phyloP scores from a whole-genome alignment of 2,113 vertebrate genomes.

The Rana temporaria region DNA sequence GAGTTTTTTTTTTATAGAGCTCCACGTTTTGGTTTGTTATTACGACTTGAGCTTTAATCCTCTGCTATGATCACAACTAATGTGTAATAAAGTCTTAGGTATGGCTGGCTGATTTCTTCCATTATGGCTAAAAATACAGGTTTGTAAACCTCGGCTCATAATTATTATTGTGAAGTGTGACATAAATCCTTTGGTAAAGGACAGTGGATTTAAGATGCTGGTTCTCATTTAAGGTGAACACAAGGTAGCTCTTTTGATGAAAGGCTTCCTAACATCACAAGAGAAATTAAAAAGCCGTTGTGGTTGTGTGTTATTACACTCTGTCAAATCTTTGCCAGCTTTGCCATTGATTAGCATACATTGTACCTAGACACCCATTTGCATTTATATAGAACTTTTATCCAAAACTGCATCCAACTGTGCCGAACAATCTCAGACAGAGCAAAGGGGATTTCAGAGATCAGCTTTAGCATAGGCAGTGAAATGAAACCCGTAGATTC shows the following conservation, averaged over 20 bases:
- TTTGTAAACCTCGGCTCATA: not conserved
- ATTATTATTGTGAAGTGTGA: not conserved
- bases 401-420: constrained; percentile 52
- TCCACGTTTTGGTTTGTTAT: not conserved
- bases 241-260: constrained; percentile 24
- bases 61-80: not conserved
- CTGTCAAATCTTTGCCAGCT: constrained; percentile 47
- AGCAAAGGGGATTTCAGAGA: constrained; percentile 50
- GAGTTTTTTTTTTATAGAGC: too few species aligned
- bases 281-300: constrained; percentile 49
- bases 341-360: constrained; percentile 56
- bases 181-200: not conserved
- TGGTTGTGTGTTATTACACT: constrained; percentile 49
- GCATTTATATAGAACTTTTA: constrained; percentile 58
- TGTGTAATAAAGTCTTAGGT: too few species aligned
- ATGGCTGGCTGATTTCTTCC: not conserved
- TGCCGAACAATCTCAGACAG: constrained; percentile 45
- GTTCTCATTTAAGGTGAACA: not conserved
- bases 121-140: not conserved
- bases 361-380: constrained; percentile 49
- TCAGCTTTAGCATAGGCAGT: constrained; percentile 38
- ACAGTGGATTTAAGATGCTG: not conserved
- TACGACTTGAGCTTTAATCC: not conserved
- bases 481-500: constrained; percentile 50
- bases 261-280: constrained; percentile 18